Evolutionary conservation across 2,888 invertebrate genomes (phyloP).

Genomic region (Catocala sponsa): DNA sequence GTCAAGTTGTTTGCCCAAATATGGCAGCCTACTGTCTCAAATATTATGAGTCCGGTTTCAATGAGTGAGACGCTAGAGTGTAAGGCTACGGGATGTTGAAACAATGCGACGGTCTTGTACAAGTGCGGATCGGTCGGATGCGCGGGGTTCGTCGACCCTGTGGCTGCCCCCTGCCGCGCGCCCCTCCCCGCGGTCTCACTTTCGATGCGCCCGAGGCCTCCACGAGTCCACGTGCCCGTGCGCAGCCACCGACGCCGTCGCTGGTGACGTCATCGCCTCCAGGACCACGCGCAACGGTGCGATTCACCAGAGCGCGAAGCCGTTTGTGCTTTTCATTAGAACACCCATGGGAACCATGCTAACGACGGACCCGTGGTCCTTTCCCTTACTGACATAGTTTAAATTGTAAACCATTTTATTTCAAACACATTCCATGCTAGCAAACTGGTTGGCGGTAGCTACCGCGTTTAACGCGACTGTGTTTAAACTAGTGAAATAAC

Average conservation of each 20-base stretch:
- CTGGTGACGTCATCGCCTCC: slow-evolving; percentile 78
- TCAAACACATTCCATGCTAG: slow-evolving; percentile 8
- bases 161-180: slow-evolving; percentile 60
- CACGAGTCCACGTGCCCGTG: slow-evolving; percentile 80
- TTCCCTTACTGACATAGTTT: slow-evolving; percentile 61
- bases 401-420: slow-evolving; percentile 22
- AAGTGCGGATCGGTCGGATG: slow-evolving; percentile 85
- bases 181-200: slow-evolving; percentile 78
- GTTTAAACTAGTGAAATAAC: background rate
- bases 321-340: slow-evolving; percentile 77
- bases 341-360: slow-evolving; percentile 76
- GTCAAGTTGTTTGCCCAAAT: slow-evolving; percentile 45
- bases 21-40: slow-evolving; percentile 48
- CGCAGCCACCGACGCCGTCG: slow-evolving; percentile 69
- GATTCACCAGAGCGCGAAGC: slow-evolving; percentile 69
- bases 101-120: slow-evolving; percentile 83
- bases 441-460: slow-evolving; percentile 16
- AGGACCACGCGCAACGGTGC: slow-evolving; percentile 71
- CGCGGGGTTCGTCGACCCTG: slow-evolving; percentile 79
- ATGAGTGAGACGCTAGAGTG: slow-evolving; percentile 61
- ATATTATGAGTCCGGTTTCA: slow-evolving; percentile 59
- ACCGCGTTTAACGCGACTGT: background rate
- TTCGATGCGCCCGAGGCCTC: slow-evolving; percentile 83
- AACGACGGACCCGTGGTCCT: slow-evolving; percentile 54
- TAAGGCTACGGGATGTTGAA: slow-evolving; percentile 73